phyloP scores from a whole-genome alignment of 2,113 vertebrate genomes.

The Eulacestoma nigropectus region DNA sequence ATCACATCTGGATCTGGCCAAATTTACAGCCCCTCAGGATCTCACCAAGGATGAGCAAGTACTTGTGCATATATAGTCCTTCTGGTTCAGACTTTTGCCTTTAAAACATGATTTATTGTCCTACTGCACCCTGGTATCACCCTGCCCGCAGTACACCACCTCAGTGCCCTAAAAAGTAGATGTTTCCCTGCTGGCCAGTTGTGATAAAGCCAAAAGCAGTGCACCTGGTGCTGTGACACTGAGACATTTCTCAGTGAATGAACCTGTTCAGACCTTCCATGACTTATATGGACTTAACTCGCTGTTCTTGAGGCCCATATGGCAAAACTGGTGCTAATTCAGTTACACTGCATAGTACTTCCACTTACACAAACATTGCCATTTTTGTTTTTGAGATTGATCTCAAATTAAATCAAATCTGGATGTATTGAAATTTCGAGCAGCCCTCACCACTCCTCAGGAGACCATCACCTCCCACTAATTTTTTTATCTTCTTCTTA shows the following conservation, averaged over 20 bases:
- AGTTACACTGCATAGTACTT: neutral
- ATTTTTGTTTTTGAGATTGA: neutral
- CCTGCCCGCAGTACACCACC: neutral
- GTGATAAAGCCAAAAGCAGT: neutral
- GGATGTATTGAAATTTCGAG: neutral
- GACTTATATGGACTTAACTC: neutral
- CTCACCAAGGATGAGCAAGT: neutral
- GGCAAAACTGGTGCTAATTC: neutral
- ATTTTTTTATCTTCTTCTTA: neutral
- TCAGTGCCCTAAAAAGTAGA: neutral
- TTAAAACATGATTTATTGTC: neutral
- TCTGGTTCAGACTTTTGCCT: neutral
- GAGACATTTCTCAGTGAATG: neutral
- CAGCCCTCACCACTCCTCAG: neutral
- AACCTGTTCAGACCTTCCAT: neutral
- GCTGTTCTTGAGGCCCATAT: neutral
- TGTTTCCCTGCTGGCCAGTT: accelerated
- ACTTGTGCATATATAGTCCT: neutral
- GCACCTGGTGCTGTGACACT: neutral
- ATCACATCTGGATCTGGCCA: neutral
- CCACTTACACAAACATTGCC: neutral
- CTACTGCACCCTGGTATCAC: neutral
- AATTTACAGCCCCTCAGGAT: neutral
- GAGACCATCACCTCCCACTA: neutral
- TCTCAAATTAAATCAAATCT: neutral